A percentile compares a stretch with the other conserved stretches of the same genome.
These are phyloP conservation scores for Hanleya hanleyi DNA, from an alignment of 2,888 invertebrate genomes.

Conservation along the genomic window DNA sequence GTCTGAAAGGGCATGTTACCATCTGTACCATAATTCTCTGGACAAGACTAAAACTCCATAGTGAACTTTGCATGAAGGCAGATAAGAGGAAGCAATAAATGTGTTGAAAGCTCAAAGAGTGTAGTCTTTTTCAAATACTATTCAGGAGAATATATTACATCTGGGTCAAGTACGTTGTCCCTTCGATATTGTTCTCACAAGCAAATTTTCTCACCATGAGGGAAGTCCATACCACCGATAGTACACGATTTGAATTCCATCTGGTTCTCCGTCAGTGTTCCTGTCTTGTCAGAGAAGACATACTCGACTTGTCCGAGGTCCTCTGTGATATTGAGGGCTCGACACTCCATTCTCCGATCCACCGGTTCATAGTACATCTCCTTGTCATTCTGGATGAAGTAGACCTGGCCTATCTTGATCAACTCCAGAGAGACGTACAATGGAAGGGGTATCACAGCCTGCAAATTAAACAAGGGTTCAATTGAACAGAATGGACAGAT, in stretches of 20 bases:
- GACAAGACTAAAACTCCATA: too few species aligned
- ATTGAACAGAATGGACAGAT: too few species aligned
- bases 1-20: too few species aligned
- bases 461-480: too few species aligned
- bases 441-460: constrained; percentile 97
- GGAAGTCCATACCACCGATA: constrained; percentile 90
- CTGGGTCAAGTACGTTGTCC: too few species aligned
- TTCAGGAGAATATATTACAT: too few species aligned
- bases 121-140: too few species aligned
- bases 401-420: constrained; percentile 96
- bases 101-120: too few species aligned
- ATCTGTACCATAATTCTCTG: too few species aligned
- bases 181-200: too few species aligned
- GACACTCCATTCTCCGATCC: constrained; percentile 89
- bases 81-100: too few species aligned
- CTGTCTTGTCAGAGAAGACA: constrained; percentile 98
- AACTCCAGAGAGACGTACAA: constrained; percentile 97
- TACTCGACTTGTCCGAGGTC: constrained; percentile 95
- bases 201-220: constrained; percentile 57
- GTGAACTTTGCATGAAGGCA: too few species aligned
- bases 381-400: constrained; percentile 92
- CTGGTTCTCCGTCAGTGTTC: constrained; percentile 96
- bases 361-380: constrained; percentile 89
- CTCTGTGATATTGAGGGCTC: constrained; percentile 97
- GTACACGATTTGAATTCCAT: constrained; percentile 96